Evolutionary conservation across 2,797 vertebrate genomes (phyloP), one percentile per base, ranked within the genome.

Genomic region (Euphonia xanthogaster): DNA sequence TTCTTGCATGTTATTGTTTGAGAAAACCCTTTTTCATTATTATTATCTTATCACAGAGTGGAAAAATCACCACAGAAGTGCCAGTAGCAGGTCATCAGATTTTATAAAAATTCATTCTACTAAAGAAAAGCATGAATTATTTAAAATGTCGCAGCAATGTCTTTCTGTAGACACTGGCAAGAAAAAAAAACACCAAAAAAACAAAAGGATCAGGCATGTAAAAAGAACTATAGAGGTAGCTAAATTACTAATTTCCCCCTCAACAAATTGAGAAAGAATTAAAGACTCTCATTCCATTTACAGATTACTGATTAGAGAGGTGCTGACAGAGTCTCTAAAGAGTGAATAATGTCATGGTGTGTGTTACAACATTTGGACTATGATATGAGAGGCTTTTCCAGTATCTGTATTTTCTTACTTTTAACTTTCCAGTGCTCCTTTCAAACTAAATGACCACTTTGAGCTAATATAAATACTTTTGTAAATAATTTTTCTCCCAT

Each of bases 241-340:
- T 80, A 86, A 85, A 94, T 92, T 53, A 71, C 51, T 39, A 31
- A 89, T 74, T 89, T 76, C 18, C 10, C 47, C 51, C 61, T 62
- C 44, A 93, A 88, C 12, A 48, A 86, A 88, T 87, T 81, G 47
- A 88, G 60, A 80, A 86, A 81, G 85, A 94, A 90, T 83, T 94
- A 84, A 85, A 87, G 77, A 79, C 15, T 70, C 12, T 44, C 55
- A 76, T 79, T 84, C 61, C 47, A 57, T 70, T 95, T 88, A 75
- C 62, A 92, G 66, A 82, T 87, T 89, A 62, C 54, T 72, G 75
- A 87, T 90, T 91, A 83, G 35, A 91, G 68, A 83, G 58, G 78
- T 86, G 73, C 72, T 93, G 91, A 91, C 72, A 87, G 76, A 83
- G 42, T 51, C 62, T 75, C 82, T 55, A 80, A 90, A 91, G 89